Evolutionary conservation across 2,888 invertebrate species (phyloP).

Genomic region (Athripsodes cinereus): DNA sequence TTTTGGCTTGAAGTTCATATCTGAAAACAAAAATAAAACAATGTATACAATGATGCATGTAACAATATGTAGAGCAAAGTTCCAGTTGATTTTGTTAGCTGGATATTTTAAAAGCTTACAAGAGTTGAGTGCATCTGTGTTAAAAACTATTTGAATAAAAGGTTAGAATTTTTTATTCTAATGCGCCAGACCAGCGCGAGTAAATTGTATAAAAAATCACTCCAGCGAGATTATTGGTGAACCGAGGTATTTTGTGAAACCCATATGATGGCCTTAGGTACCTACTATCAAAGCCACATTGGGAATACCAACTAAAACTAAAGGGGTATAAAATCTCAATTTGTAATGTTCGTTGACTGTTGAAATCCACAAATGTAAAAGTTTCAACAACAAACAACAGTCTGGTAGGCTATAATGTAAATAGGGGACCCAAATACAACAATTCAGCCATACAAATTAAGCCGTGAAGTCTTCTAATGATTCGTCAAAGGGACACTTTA

Average conservation of each 20-base stretch:
- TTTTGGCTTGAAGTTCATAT: constrained; percentile 36
- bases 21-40: constrained; percentile 36
- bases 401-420: neutral
- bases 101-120: neutral
- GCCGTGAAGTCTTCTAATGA: neutral
- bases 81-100: neutral
- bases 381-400: neutral
- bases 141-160: too few relatives aligned
- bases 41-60: too few relatives aligned
- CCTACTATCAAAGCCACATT: neutral
- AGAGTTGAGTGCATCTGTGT: too few relatives aligned
- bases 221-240: too few relatives aligned
- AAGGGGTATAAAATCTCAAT: neutral
- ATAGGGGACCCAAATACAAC: neutral
- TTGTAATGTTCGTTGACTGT: neutral
- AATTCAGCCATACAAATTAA: too few relatives aligned
- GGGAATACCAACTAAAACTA: neutral
- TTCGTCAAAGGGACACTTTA: neutral
- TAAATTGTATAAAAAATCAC: too few relatives aligned
- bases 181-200: too few relatives aligned
- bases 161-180: too few relatives aligned
- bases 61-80: too few relatives aligned
- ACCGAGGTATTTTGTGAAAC: too few relatives aligned
- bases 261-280: too few relatives aligned
- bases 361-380: neutral